These are phyloP conservation scores for Drosophila athabasca DNA, from an alignment of 1,140 invertebrate species.

Conservation along the genomic window DNA sequence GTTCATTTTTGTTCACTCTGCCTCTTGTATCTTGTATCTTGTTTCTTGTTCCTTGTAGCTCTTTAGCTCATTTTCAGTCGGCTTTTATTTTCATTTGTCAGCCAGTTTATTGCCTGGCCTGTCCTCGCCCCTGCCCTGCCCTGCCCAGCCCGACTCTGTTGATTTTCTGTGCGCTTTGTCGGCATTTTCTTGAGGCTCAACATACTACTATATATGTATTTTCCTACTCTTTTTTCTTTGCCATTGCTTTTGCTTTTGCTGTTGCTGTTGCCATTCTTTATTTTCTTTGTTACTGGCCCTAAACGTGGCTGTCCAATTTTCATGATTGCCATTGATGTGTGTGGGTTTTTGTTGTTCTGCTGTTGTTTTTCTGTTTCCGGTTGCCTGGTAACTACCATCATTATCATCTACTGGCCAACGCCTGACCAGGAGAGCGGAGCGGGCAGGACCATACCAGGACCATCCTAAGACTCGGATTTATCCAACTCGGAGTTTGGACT, in stretches of 20 bases:
- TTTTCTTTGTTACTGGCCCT: slow-evolving; percentile 26
- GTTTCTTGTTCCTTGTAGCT: slow-evolving; percentile 31
- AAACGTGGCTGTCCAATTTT: slow-evolving; percentile 65
- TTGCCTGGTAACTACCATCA: slow-evolving; percentile 55
- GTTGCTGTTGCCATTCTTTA: slow-evolving; percentile 18
- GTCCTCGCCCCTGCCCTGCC: slow-evolving; percentile 4
- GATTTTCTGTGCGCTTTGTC: slow-evolving; percentile 64
- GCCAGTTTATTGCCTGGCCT: slow-evolving; percentile 53
- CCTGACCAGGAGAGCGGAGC: slow-evolving; percentile 2
- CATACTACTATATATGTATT: slow-evolving; percentile 7
- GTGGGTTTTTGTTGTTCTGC: slow-evolving; percentile 21
- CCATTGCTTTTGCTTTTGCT: too few relatives aligned
- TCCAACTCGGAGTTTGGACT: slow-evolving; percentile 30
- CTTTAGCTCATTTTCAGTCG: slow-evolving; percentile 44
- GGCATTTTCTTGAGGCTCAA: slow-evolving; percentile 43
- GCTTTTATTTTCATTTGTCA: slow-evolving; percentile 56
- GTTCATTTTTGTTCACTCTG: slow-evolving; percentile 31
- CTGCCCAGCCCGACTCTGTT: slow-evolving; percentile 48
- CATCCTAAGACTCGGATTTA: slow-evolving; percentile 40
- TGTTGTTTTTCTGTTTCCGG: slow-evolving; percentile 47
- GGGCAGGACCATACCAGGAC: slow-evolving; percentile 11
- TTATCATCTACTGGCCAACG: slow-evolving; percentile 57
- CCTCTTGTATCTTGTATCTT: slow-evolving; percentile 27
- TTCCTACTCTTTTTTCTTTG: slow-evolving; percentile 33
- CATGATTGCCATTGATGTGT: slow-evolving; percentile 65